Evolutionary conservation across 2,113 vertebrate genomes (phyloP), one percentile per base, ranked within the genome.

Genomic region (Lagopus muta): DNA sequence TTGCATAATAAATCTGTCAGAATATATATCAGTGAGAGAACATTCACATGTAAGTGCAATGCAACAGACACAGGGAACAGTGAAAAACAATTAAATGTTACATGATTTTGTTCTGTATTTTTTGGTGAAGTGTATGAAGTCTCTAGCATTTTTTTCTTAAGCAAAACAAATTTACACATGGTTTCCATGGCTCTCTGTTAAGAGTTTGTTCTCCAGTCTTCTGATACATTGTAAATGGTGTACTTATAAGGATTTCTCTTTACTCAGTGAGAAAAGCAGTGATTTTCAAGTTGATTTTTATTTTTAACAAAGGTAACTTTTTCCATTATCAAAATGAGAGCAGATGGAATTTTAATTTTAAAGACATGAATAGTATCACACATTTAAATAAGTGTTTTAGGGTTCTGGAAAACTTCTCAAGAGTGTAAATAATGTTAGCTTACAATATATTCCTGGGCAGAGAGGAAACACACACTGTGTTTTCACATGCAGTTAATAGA

Each of bases 1-100:
- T 92, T 55, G 50, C 77, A 88, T 71, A 83, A 83, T 89, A 48
- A 85, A 77, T 88, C 71, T 76, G 18, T 73, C 69, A 90, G 40
- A 42, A 74, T 30, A 4, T 69, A 19, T 70, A 21, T 83, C 57
- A 36, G 2, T 54, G 36, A 36, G 64, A 24, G 40, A 76, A 82
- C 42, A 25, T 18, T 80, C 36, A 42, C 8, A 3, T 19, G 21
- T 36, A 74, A 80, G 61, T n/a, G 66, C 72, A 90, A 32, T 30
- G 45, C n/a, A 88, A 47, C 10, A 88, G 48, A 66, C 10, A 12
- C 30, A 54, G 76, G 24, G 50, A 81, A 58, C 24, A 76, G 57
- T 25, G 32, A 50, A 85, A 85, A 87, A 3, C 43, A 43, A 32
- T 25, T 4, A 86, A 54, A 86, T 25, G 6, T 48, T 82, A 30